Conservation (phyloP, 2,888 invertebrate species). For the Bugulina stolonifera region DNA sequence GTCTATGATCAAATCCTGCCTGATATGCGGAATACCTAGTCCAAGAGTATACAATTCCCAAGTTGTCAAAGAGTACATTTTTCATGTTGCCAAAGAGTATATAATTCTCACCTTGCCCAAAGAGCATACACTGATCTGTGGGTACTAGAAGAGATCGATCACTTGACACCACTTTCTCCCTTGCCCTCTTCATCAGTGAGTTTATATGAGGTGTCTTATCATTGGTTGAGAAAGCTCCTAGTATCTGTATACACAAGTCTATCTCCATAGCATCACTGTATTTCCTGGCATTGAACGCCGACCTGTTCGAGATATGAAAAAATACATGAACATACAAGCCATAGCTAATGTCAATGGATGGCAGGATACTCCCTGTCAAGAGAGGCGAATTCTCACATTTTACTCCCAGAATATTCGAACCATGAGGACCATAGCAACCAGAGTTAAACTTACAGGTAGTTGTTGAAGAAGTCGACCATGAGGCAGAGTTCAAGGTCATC, state of each 20-base stretch:
- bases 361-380: too few relatives aligned
- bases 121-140: background rate
- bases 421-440: background rate
- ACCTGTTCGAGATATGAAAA: too few relatives aligned
- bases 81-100: background rate
- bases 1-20: too few relatives aligned
- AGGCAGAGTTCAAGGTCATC: background rate
- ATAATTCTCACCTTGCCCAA: slow-evolving; percentile 13
- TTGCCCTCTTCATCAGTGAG: background rate
- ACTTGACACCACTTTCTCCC: background rate
- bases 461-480: background rate
- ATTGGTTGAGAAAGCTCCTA: background rate
- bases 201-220: slow-evolving; percentile 2
- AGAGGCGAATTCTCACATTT: too few relatives aligned
- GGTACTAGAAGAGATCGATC: background rate
- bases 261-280: background rate
- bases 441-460: background rate
- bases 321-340: too few relatives aligned
- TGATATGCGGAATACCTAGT: too few relatives aligned
- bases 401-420: too few relatives aligned
- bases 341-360: too few relatives aligned
- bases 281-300: background rate
- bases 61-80: too few relatives aligned
- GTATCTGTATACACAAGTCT: background rate
- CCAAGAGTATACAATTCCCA: too few relatives aligned